Evolutionary conservation across 2,113 vertebrate species (phyloP).

Genomic region (Lophura nycthemera): DNA sequence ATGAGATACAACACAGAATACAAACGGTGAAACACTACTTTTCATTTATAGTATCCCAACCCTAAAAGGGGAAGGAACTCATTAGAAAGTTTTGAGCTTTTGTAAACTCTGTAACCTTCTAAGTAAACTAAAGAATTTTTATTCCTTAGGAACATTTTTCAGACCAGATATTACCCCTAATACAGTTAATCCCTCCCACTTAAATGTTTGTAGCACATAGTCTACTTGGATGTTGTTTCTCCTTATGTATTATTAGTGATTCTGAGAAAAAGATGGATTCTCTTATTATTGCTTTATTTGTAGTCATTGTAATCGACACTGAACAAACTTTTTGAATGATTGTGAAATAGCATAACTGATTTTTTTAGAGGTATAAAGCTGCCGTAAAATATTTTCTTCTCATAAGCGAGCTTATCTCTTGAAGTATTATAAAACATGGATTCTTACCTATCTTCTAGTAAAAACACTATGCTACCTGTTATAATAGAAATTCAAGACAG

Average conservation of each 20-base stretch:
- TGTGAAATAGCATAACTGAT: not conserved
- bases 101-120: not conserved
- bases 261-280: not conserved
- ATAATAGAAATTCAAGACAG: not conserved
- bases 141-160: not conserved
- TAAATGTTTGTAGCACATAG: not conserved
- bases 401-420: not conserved
- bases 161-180: not conserved
- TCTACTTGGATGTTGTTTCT: not conserved
- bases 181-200: not conserved
- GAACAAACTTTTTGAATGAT: not conserved
- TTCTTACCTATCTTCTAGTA: not conserved
- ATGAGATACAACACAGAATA: not conserved
- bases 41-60: not conserved
- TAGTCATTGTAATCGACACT: not conserved
- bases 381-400: not conserved
- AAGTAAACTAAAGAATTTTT: not conserved
- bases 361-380: not conserved
- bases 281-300: not conserved
- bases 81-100: not conserved
- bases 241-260: rapidly evolving
- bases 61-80: not conserved
- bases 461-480: not conserved
- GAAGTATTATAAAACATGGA: not conserved
- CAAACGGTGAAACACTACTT: not conserved